Base-by-base conservation (phyloP, 2,113 vertebrate species). In the Circaetus gallicus region DNA sequence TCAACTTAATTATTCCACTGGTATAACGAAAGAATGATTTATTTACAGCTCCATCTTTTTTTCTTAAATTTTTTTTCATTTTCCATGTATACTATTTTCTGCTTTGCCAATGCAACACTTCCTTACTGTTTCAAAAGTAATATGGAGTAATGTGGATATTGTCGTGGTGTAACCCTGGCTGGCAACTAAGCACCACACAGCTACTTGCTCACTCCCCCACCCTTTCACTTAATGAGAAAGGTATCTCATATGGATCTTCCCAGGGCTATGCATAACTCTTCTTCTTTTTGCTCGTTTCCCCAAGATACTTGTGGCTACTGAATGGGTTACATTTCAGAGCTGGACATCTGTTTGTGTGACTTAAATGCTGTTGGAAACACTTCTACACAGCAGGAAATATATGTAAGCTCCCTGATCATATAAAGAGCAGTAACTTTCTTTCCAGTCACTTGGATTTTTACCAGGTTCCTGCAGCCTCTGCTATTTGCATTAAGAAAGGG, bases 161-260 rank as follows among this genome's bases (percentile, higher is more conserved):
- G 10, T 31, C 0, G 0, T 42, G 16, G 2, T 25, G 65, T 72
- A 79, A 43, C 42, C 31, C 45, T 31, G 66, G 10, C 11, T 1
- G 7, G 12, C 0, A 4, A 19, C 20, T 26, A 22, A 59, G 19
- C 5, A 47, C 12, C 7, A 24, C 22, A 36, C 10, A 32, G 24
- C 15, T 13, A 25, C 24, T 45, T 0, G 0, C 10, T 81, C 18
- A 17, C 18, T 31, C 10, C 13, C 10, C 10, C 16, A 32, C 2
- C 2, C 10, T 55, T 70, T 28, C 18, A 25, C 20, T 50, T 56
- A 4, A 9, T 50, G 29, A 47, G 45, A 56, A 76, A 25, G 7
- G 10, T 18, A 12, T 53, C 42, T 45, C 17, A 13, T 29, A 17
- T 4, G 6, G 16, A 17, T 58, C 14, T 83, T 82, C 28, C n/a